Evolutionary conservation across 1,140 invertebrate genomes (phyloP).

Genomic region (Agrilus planipennis): DNA sequence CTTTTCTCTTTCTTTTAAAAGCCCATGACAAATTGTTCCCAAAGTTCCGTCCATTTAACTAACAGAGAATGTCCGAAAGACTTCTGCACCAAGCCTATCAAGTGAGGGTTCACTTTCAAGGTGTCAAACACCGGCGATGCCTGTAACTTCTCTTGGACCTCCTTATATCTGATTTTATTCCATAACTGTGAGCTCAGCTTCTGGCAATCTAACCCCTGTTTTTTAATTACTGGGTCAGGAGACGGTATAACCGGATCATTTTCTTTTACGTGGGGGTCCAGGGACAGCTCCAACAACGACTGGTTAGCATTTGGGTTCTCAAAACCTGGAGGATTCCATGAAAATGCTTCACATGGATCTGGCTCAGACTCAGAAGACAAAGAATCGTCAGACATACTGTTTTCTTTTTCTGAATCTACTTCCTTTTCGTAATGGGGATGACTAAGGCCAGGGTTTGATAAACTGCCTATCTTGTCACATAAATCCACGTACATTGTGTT

Average conservation of each 20-base stretch:
- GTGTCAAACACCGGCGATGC: slow-evolving; percentile 1
- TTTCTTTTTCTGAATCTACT: no score
- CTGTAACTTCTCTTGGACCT: slow-evolving; percentile 15
- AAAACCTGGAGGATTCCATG: no score
- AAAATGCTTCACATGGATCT: no score
- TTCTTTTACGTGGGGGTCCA: slow-evolving; percentile 14
- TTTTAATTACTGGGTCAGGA: slow-evolving; percentile 14
- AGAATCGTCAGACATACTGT: no score
- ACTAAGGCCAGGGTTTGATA: no score
- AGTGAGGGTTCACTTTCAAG: not conserved
- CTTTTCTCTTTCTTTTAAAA: not conserved
- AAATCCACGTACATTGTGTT: not conserved
- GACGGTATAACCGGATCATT: slow-evolving; percentile 13
- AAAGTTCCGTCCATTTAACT: not conserved
- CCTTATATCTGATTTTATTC: slow-evolving; percentile 19
- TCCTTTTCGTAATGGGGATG: no score
- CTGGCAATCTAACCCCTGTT: slow-evolving; percentile 13
- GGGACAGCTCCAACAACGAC: not conserved
- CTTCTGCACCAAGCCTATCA: not conserved
- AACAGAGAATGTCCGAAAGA: not conserved
- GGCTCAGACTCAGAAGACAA: no score
- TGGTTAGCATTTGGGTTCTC: no score
- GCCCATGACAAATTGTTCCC: not conserved
- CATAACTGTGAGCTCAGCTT: slow-evolving; percentile 10
- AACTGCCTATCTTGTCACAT: no score